These are phyloP conservation scores for Linurgus olivaceus DNA, from an alignment of 2,797 vertebrate genomes.

Conservation along the genomic window DNA sequence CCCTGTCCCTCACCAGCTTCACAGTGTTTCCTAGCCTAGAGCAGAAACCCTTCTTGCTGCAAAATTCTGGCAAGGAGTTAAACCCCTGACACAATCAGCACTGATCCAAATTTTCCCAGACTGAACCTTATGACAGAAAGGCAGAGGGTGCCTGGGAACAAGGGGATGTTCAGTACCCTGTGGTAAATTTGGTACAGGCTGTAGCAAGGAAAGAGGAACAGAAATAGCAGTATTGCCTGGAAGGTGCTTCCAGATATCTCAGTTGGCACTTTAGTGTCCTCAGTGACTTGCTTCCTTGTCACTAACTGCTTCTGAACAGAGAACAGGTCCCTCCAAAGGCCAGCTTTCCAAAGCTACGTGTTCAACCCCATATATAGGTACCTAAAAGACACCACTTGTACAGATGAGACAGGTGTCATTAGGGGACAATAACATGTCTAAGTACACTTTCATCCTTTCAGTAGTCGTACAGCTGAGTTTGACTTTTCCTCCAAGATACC, in stretches of 20 bases:
- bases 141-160: not conserved
- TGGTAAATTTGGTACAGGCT: not conserved
- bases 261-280: not conserved
- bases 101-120: not conserved
- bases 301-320: not conserved
- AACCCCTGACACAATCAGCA: not conserved
- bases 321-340: not conserved
- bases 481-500: not conserved
- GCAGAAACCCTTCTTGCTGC: not conserved
- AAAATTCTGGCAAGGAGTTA: not conserved
- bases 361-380: not conserved
- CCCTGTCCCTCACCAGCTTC: not conserved
- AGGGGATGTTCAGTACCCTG: not conserved
- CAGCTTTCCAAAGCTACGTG: not conserved
- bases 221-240: not conserved
- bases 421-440: not conserved
- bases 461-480: not conserved
- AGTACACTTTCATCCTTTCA: not conserved
- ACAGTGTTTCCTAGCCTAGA: not conserved
- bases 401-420: not conserved
- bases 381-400: not conserved
- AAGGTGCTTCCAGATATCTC: not conserved
- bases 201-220: not conserved
- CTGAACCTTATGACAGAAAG: not conserved
- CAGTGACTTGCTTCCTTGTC: not conserved